Evolutionary conservation across 23 tunicate species (phyloP).

Genomic region (Trididemnum clinides): DNA sequence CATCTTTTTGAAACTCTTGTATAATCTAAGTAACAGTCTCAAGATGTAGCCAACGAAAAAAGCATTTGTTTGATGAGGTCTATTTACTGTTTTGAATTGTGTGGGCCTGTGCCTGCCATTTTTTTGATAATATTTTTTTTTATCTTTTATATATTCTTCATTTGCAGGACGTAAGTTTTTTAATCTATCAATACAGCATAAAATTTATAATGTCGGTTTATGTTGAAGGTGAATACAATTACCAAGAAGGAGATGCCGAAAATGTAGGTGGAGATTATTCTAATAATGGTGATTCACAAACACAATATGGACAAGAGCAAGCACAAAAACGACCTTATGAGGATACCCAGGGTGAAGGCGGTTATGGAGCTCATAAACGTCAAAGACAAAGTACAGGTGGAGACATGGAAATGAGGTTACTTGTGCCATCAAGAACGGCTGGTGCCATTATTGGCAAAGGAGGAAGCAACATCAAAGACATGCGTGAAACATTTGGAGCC

Average conservation of each 20-base stretch:
- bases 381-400: conserved; percentile 23
- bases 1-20: no score
- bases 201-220: conserved; percentile 8
- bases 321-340: conserved; percentile 69
- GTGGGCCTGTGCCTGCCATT: no score
- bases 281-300: conserved; percentile 2
- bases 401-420: conserved; percentile 77
- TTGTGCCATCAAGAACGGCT: conserved; percentile 79
- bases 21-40: no score
- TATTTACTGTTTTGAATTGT: no score
- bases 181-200: no score
- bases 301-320: conserved; percentile 48
- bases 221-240: neutral
- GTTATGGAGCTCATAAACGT: conserved; percentile 53
- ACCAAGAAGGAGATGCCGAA: neutral
- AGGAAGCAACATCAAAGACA: conserved; percentile 75
- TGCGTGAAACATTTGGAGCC: conserved; percentile 78
- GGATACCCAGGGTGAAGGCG: conserved; percentile 31
- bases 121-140: no score
- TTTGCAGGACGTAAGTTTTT: no score
- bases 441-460: conserved; percentile 95
- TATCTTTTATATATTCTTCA: no score
- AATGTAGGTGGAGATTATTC: neutral
- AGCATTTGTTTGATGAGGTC: no score
- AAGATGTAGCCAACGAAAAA: no score